Evolutionary conservation across 1,140 invertebrate species (phyloP).

Genomic region (Caenorhabditis latens): DNA sequence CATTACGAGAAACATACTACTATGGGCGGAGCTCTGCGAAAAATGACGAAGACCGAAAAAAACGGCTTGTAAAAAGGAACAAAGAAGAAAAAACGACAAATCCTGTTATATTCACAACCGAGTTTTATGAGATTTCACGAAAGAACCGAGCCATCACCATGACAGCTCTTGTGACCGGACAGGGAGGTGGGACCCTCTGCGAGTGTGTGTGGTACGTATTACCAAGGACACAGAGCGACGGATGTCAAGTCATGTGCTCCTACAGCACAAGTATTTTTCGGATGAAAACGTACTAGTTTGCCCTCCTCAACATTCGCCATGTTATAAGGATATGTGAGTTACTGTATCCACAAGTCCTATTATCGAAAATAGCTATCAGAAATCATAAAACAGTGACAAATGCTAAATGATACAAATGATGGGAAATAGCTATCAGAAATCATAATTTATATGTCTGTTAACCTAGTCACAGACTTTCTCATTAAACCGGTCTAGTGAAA

Average conservation of each 20-base stretch:
- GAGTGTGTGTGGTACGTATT: slow-evolving; percentile 31
- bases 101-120: background rate
- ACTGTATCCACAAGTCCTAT: no score
- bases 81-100: background rate
- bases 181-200: background rate
- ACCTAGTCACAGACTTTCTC: no score
- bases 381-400: no score
- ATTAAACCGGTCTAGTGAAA: no score
- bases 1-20: background rate
- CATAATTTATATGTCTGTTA: no score
- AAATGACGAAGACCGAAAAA: background rate
- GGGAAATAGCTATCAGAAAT: no score
- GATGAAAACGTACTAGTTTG: no score
- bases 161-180: background rate
- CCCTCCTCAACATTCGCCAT: no score
- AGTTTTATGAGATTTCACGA: slow-evolving; percentile 15
- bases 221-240: slow-evolving; percentile 9
- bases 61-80: background rate
- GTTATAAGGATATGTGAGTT: no score
- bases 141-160: slow-evolving; percentile 30
- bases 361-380: no score
- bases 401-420: no score
- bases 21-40: background rate
- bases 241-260: background rate
- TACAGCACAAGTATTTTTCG: no score